phyloP scores from a whole-genome alignment of 2,797 vertebrate species.

The Leptatherina wallacei region DNA sequence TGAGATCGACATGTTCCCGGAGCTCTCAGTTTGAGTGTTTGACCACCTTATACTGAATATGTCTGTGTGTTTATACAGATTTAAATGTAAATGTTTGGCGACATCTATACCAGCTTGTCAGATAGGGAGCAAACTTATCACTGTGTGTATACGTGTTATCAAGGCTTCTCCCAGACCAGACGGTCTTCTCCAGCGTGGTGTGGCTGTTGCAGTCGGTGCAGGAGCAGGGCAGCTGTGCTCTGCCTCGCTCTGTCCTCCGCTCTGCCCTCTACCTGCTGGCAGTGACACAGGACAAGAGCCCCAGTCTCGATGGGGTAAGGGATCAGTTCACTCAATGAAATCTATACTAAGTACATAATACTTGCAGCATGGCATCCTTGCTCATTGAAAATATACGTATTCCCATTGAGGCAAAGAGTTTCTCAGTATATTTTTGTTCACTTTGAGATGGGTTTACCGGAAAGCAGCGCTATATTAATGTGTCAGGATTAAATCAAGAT shows the following conservation, averaged over 20 bases:
- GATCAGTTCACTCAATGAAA: background rate
- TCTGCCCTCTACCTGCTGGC: slow-evolving; percentile 91
- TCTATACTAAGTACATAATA: background rate
- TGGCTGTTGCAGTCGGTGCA: slow-evolving; percentile 85
- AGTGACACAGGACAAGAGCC: slow-evolving; percentile 86
- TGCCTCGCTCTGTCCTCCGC: slow-evolving; percentile 83
- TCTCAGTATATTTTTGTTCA: background rate
- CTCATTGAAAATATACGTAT: background rate
- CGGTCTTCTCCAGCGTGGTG: slow-evolving; percentile 86
- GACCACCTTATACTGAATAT: slow-evolving; percentile 33
- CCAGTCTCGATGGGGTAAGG: slow-evolving; percentile 82
- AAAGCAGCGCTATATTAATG: slow-evolving; percentile 13
- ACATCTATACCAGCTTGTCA: slow-evolving; percentile 11
- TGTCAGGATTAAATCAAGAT: slow-evolving; percentile 14
- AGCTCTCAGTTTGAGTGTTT: slow-evolving; percentile 15
- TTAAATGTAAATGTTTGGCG: slow-evolving; percentile 23
- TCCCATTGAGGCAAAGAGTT: background rate
- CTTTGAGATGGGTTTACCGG: background rate
- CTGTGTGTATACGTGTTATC: slow-evolving; percentile 57
- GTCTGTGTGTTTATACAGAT: slow-evolving; percentile 23
- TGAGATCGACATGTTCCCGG: slow-evolving; percentile 11
- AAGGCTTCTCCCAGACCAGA: slow-evolving; percentile 90
- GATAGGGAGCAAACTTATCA: background rate
- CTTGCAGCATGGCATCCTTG: background rate
- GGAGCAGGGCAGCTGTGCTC: slow-evolving; percentile 76